These are phyloP conservation scores for Alouatta palliata DNA, from an alignment of 2,113 vertebrate species.

Conservation along the genomic window DNA sequence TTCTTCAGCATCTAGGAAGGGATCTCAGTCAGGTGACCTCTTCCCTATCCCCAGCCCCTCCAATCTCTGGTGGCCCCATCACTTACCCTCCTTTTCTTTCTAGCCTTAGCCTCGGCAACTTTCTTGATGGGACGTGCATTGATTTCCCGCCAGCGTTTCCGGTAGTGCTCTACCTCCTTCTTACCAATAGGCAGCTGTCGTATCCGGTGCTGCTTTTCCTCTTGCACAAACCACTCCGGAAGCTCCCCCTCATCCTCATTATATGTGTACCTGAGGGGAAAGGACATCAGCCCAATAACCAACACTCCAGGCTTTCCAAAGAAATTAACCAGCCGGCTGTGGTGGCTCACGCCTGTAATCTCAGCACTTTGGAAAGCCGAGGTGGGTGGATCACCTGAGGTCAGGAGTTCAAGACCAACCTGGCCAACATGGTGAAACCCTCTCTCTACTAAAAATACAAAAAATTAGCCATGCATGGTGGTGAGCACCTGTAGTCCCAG, in stretches of 20 bases:
- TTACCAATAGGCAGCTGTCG: slow-evolving; percentile 89
- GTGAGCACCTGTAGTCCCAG: neutral
- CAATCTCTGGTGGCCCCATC: neutral
- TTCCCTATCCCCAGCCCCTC: neutral
- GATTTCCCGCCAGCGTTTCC: slow-evolving; percentile 94
- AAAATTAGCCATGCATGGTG: neutral
- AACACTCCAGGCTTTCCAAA: neutral
- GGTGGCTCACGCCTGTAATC: neutral
- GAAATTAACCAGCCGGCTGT: neutral
- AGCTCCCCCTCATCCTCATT: slow-evolving; percentile 91
- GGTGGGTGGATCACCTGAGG: neutral
- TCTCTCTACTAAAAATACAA: neutral
- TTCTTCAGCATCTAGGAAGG: slow-evolving; percentile 92
- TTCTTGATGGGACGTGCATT: slow-evolving; percentile 96
- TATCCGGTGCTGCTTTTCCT: slow-evolving; percentile 91
- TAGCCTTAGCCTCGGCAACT: slow-evolving; percentile 96
- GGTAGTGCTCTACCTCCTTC: slow-evolving; percentile 93
- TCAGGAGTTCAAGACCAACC: neutral
- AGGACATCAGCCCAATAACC: neutral
- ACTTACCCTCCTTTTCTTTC: slow-evolving; percentile 95
- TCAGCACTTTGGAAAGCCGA: neutral
- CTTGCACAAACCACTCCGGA: slow-evolving; percentile 93
- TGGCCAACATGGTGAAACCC: neutral
- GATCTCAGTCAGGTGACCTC: neutral
- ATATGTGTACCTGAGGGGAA: slow-evolving; percentile 86